Evolutionary conservation across 1,140 invertebrate genomes (phyloP), one percentile per base, ranked within the genome.

Genomic region (Bilobella aurantiaca): DNA sequence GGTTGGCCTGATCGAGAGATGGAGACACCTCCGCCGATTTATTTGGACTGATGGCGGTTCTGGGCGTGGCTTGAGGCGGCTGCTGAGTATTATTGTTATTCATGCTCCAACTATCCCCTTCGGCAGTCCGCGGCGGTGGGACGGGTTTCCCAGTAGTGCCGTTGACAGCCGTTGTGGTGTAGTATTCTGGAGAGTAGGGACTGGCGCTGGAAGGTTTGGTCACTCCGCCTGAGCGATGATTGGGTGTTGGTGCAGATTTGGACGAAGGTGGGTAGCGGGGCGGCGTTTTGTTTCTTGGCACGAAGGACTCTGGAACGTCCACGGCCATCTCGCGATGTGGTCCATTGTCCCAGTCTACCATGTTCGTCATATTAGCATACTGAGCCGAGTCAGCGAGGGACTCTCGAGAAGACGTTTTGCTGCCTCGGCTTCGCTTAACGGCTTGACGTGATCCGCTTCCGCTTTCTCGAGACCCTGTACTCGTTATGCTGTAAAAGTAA

Each of bases 241-340:
- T n/a, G n/a, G n/a, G 42, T 65, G 53, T 30, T 30, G 58, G 32
- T 12, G 49, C 58, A 65, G 67, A 29, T 42, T 71, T 71, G 49
- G 85, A 84, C 21, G 85, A 87, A 30, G 88, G 87, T 60, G 89
- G 89, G 82, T 93, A 96, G 76, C 92, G 85, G 70, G 90, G 94
- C 69, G 88, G 91, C 67, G 86, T 94, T 82, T 92, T 96, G 79
- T 89, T 90, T 77, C 87, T 83, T 70, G 84, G 89, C 71, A 96
- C 87, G 80, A 98, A 97, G 74, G 87, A 88, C 75, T 96, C 93
- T 74, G 96, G 96, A 68, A 96, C 93, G 80, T 98, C 96, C 75
- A 98, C 93, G 74, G 96, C 91, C 90, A 98, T 93, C 85, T 98
- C 96, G 75, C 90, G 86, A 82, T 90, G 89, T 75, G 89, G 88